Base-by-base conservation (phyloP, 1,140 invertebrate genomes). In the Popillia japonica region DNA sequence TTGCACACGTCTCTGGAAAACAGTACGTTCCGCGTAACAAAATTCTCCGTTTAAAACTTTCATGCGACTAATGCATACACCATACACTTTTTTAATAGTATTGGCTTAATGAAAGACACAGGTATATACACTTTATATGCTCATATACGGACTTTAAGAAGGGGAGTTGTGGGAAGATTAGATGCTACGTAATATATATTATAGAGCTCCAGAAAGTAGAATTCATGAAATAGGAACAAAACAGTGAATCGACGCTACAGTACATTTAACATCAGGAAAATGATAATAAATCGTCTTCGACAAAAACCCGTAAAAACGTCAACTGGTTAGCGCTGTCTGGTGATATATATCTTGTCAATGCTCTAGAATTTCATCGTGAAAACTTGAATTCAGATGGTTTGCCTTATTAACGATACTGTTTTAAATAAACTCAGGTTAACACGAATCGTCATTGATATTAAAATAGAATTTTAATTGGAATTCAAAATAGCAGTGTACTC, bases 1-100 rank as follows among this genome's bases (percentile, higher is more conserved):
- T 79, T 79, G 77, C 77, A 22, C 64, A n/a, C 34, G 41, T 73
- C 68, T 64, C n/a, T 11, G 61, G 6, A 64, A 64, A 64, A 64
- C 42, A 64, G 61, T 17, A 27, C 17, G 61, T 6, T 64, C n/a
- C 17, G 1, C 17, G 61, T 64, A 64, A 20, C 23, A 20, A 64
- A 64, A 64, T n/a, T 64, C 22, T 64, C 61, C 61, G 9, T 27
- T 22, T 0, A 64, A 27, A 64, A 3, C n/a, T 64, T 6, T 20
- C 0, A 7, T 11, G 17, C 11, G 44, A 48, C 11, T 2, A 48
- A 48, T n/a, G 17, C 8, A n/a, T n/a, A 0, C 44, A 48, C 44
- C 10, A 10, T 10, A 42, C n/a, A n/a, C n/a, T n/a, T n/a, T n/a
- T n/a, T 42, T 42, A 48, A 48, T 48, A 0, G 8, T 48, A n/a